Base-by-base conservation (phyloP, 1,140 invertebrate genomes). In the Daktulosphaira vitifoliae region DNA sequence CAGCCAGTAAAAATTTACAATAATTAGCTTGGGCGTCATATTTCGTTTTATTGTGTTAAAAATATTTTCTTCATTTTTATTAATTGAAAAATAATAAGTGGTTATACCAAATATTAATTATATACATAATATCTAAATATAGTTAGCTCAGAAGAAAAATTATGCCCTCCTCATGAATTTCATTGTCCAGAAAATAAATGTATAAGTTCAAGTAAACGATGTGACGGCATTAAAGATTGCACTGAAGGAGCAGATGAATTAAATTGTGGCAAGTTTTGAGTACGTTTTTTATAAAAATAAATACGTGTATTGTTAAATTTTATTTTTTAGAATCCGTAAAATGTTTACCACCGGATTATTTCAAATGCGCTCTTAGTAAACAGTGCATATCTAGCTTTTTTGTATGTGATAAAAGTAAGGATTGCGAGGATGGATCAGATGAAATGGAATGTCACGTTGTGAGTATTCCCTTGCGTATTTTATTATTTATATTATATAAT, bases 361-460 rank as follows among this genome's bases (percentile, higher is more conserved):
- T 52, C 20, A 23, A 37, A 38, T 68, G 67, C 33, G 18, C 73
- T 6, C 75, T 73, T 13, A 78, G 75, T 68, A 79, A 82, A 52
- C 75, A 77, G 37, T 87, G 85, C 69, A 78, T 77, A 51, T 56
- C 69, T 9, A 65, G 66, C 16, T 39, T 5, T 16, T 71, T 70
- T 68, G 48, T 70, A 37, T 88, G 86, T 77, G 85, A 88, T 75
- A 82, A 80, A 22, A 74, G 77, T 42, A 70, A 75, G 39, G 84
- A 86, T 73, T 87, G 84, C 71, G 70, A 73, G 11, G 82, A 82
- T 73, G 78, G 76, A 8, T 77, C 74, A 6, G 85, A 86, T 71
- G 84, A 86, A 46, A 46, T 6, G 44, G 16, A 66, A 15, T 46
- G 62, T 51, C 37, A 42, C 13, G 22, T 23, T 15, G 62, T 65